phyloP scores from a whole-genome alignment of 2,888 invertebrate species.

The Drosophila buzzatii region DNA sequence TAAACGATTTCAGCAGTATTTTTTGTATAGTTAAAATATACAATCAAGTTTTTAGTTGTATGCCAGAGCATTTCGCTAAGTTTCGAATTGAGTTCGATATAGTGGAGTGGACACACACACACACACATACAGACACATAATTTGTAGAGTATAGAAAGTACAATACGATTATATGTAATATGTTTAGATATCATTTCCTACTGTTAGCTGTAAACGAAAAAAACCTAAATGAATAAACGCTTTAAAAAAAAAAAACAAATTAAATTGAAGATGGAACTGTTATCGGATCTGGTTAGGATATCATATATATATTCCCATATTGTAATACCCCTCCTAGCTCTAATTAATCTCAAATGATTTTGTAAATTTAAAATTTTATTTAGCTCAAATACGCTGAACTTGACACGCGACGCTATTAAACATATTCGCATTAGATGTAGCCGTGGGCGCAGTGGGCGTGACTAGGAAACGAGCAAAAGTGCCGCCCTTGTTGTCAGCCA shows the following conservation, averaged over 20 bases:
- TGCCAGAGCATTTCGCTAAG: conserved; percentile 36
- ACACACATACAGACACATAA: conserved; percentile 26
- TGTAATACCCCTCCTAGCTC: too few relatives aligned
- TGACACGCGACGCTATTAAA: conserved; percentile 86
- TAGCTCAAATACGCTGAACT: conserved; percentile 80
- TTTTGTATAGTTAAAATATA: conserved; percentile 79
- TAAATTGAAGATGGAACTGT: neutral
- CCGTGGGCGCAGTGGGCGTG: conserved; percentile 82
- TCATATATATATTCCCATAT: neutral
- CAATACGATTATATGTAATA: conserved; percentile 64
- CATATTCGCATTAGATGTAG: conserved; percentile 79
- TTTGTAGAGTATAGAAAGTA: conserved; percentile 60
- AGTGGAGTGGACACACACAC: conserved; percentile 34
- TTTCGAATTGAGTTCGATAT: conserved; percentile 68
- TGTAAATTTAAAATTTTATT: conserved; percentile 21
- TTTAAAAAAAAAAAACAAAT: conserved; percentile 54
- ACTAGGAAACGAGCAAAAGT: conserved; percentile 91
- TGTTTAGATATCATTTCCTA: conserved; percentile 78
- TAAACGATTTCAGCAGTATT: conserved; percentile 75
- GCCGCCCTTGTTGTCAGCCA: conserved; percentile 91
- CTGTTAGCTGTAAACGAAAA: conserved; percentile 77
- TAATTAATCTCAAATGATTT: neutral
- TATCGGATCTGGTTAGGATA: neutral
- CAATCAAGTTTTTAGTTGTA: conserved; percentile 70
- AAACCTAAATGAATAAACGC: conserved; percentile 73